A percentile compares a stretch with the other conserved stretches of the same genome.
Conservation (phyloP, 1,140 invertebrate species). For the Monomorium pharaonis region DNA sequence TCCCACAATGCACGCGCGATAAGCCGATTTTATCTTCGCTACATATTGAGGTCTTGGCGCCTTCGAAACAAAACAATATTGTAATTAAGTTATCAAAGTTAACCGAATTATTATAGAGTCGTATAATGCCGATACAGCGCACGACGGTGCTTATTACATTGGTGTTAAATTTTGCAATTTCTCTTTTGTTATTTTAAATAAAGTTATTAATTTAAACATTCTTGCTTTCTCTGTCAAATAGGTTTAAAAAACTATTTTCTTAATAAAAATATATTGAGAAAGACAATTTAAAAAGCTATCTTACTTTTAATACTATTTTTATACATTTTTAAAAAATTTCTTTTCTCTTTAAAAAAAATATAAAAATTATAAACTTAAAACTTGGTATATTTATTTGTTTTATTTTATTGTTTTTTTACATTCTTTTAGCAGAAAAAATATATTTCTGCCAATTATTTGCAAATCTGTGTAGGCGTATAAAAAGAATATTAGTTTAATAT, state of each 20-base stretch:
- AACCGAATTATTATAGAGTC: background rate
- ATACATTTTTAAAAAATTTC: no score
- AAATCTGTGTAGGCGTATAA: no score
- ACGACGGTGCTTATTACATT: background rate
- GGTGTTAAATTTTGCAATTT: background rate
- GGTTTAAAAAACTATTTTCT: background rate
- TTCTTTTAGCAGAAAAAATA: no score
- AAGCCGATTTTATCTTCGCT: slow-evolving; percentile 19
- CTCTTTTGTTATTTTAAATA: background rate
- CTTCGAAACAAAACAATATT: background rate
- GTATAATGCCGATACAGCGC: background rate
- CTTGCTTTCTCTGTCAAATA: background rate
- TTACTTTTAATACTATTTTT: no score
- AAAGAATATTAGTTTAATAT: no score
- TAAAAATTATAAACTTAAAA: no score
- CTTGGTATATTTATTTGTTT: no score
- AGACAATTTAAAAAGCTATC: no score
- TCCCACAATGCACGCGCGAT: background rate
- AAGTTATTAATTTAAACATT: background rate
- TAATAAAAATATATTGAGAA: background rate
- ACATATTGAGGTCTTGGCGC: background rate
- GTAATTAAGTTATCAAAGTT: background rate
- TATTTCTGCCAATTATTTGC: no score
- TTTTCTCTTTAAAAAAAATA: no score
- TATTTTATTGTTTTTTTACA: no score